Percentiles rank a stretch among this genome's conserved stretches.
Conservation (phyloP, 2,113 vertebrate genomes). For the Eidolon helvum region DNA sequence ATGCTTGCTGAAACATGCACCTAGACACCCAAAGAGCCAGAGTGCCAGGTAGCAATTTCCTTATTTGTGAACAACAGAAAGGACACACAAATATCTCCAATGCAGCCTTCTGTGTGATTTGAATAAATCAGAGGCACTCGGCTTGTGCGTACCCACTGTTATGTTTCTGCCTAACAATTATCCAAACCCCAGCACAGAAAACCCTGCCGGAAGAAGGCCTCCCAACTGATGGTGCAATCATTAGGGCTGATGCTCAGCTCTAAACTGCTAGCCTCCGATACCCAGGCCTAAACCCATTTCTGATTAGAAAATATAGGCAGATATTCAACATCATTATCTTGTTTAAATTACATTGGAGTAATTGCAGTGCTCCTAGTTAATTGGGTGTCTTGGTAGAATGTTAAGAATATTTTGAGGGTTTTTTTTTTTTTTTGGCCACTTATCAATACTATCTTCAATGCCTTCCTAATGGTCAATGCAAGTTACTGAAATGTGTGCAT, state of each 20-base stretch:
- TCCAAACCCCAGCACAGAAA: slow-evolving; percentile 62
- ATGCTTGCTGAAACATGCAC: background rate
- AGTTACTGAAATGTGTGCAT: background rate
- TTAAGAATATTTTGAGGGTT: slow-evolving; percentile 14
- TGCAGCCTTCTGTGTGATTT: background rate
- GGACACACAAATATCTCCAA: slow-evolving; percentile 12
- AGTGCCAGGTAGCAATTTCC: background rate
- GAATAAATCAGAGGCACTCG: slow-evolving; percentile 53
- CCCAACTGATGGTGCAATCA: slow-evolving; percentile 52
- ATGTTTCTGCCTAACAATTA: slow-evolving; percentile 64
- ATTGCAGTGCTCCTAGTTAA: slow-evolving; percentile 47
- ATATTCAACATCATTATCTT: slow-evolving; percentile 52
- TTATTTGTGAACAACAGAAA: background rate
- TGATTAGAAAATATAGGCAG: slow-evolving; percentile 62
- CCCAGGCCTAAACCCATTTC: slow-evolving; percentile 51
- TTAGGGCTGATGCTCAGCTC: slow-evolving; percentile 47
- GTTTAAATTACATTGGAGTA: slow-evolving; percentile 57
- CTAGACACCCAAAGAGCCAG: background rate
- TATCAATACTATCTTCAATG: background rate
- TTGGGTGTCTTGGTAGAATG: background rate
- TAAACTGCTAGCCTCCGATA: background rate
- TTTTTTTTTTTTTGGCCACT: background rate
- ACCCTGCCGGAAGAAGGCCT: slow-evolving; percentile 62
- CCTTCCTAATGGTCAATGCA: background rate
- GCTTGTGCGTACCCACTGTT: slow-evolving; percentile 20